Evolutionary conservation across 2,888 invertebrate species (phyloP).

Genomic region (Hirtodrosophila duncani): DNA sequence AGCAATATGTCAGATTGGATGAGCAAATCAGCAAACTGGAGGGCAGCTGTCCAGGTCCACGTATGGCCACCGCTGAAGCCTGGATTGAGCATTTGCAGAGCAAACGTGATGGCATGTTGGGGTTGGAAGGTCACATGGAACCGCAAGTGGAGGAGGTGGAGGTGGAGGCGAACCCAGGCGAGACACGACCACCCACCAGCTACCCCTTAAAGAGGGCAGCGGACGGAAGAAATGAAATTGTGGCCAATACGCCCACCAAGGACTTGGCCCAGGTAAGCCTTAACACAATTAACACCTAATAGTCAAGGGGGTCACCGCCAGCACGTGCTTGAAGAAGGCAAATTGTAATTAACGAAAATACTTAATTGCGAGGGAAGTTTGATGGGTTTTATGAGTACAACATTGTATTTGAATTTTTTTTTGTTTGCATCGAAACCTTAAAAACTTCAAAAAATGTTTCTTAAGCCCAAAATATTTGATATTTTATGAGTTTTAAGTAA

Average conservation of each 20-base stretch:
- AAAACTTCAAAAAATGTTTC: too few species aligned
- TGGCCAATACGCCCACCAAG: constrained; percentile 69
- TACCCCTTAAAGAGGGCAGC: constrained; percentile 25
- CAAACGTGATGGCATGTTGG: constrained; percentile 65
- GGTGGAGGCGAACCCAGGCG: constrained; percentile 1
- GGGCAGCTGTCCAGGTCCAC: constrained; percentile 75
- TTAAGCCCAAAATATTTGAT: too few species aligned
- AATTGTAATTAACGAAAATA: too few species aligned
- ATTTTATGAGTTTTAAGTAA: too few species aligned
- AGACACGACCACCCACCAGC: constrained; percentile 3
- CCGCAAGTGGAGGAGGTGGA: constrained; percentile 1
- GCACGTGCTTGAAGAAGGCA: constrained; percentile 3
- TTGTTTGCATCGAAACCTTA: too few species aligned
- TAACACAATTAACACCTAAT: constrained; percentile 31
- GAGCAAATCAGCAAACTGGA: constrained; percentile 75
- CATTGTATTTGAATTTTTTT: too few species aligned
- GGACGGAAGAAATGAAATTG: constrained; percentile 47
- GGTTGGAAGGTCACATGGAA: constrained; percentile 47
- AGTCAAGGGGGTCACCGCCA: too few species aligned
- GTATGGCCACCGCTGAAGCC: constrained; percentile 76
- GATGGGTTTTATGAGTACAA: too few species aligned
- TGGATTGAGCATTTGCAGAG: constrained; percentile 76
- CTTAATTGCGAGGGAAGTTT: too few species aligned
- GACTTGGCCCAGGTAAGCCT: constrained; percentile 72
- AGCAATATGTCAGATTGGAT: constrained; percentile 75